Conservation (phyloP, 2,113 vertebrate species). For the Chaenogobius annularis region DNA sequence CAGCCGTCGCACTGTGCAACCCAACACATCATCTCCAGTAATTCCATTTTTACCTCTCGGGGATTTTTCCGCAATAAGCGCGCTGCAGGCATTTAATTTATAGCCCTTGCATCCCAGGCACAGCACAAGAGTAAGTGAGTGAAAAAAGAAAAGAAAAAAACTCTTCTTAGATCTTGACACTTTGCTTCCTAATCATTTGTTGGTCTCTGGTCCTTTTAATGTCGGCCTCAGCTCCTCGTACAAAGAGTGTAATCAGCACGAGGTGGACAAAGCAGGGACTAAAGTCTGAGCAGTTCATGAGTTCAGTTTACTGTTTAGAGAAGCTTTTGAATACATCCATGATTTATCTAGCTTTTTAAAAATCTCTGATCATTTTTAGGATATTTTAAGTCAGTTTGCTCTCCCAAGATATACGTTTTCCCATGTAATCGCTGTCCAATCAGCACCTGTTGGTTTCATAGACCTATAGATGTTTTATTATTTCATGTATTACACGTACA, state of each 20-base stretch:
- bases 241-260: conserved; percentile 20
- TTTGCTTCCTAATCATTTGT: conserved; percentile 41
- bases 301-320: neutral
- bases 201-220: neutral
- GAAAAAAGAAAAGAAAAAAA: conserved; percentile 17
- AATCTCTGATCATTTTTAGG: too few species aligned
- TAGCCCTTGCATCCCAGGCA: conserved; percentile 46
- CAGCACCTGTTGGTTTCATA: too few species aligned
- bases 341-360: neutral
- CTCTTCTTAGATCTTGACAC: conserved; percentile 47
- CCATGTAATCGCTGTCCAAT: too few species aligned
- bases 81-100: conserved; percentile 73
- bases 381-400: neutral
- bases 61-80: conserved; percentile 72
- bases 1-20: conserved; percentile 53
- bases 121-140: conserved; percentile 32
- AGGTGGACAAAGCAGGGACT: neutral
- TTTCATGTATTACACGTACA: too few species aligned
- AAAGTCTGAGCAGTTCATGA: neutral
- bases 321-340: neutral
- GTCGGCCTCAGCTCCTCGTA: conserved; percentile 14
- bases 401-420: too few species aligned
- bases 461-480: too few species aligned
- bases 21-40: conserved; percentile 71
- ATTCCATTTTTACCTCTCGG: conserved; percentile 74